Percentiles rank a stretch among this genome's conserved stretches.
These are phyloP conservation scores for Melanostoma mellinum DNA, from an alignment of 2,888 invertebrate genomes.

Conservation along the genomic window DNA sequence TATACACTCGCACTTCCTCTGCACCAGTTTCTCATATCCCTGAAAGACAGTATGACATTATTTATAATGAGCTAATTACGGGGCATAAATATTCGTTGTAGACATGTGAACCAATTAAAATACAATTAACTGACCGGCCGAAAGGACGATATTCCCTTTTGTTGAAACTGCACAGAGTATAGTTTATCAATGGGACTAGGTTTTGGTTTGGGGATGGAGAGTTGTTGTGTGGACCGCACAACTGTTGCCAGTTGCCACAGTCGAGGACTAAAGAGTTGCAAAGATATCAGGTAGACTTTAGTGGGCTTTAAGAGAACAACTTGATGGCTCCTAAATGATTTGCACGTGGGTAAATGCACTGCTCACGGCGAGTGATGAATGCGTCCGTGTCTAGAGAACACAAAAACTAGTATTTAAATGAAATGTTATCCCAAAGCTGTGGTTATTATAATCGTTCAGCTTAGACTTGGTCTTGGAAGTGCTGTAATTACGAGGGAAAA, in stretches of 20 bases:
- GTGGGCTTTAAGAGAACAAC: conserved; percentile 20
- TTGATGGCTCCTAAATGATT: conserved; percentile 54
- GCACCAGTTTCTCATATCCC: conserved; percentile 60
- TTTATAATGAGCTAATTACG: conserved; percentile 76
- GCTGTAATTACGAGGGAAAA: no score
- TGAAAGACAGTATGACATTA: conserved; percentile 74
- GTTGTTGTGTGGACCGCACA: conserved; percentile 5
- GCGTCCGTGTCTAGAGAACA: conserved; percentile 41
- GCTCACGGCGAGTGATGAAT: conserved; percentile 53
- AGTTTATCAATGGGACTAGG: conserved; percentile 41
- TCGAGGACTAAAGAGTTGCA: conserved; percentile 19
- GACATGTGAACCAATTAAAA: conserved; percentile 76
- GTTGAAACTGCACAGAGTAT: conserved; percentile 1
- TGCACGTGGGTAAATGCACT: conserved; percentile 47
- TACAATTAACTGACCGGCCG: conserved; percentile 74
- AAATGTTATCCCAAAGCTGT: conserved; percentile 67
- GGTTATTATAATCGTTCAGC: conserved; percentile 59
- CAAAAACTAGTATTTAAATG: conserved; percentile 65
- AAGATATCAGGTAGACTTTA: conserved; percentile 37
- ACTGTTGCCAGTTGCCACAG: background rate
- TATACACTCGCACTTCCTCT: conserved; percentile 40
- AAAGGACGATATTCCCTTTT: conserved; percentile 38
- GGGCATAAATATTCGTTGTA: conserved; percentile 74
- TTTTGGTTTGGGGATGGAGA: background rate
- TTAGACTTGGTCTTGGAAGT: conserved; percentile 7